Evolutionary conservation across 2,113 vertebrate genomes (phyloP).

Genomic region (Albula goreensis): DNA sequence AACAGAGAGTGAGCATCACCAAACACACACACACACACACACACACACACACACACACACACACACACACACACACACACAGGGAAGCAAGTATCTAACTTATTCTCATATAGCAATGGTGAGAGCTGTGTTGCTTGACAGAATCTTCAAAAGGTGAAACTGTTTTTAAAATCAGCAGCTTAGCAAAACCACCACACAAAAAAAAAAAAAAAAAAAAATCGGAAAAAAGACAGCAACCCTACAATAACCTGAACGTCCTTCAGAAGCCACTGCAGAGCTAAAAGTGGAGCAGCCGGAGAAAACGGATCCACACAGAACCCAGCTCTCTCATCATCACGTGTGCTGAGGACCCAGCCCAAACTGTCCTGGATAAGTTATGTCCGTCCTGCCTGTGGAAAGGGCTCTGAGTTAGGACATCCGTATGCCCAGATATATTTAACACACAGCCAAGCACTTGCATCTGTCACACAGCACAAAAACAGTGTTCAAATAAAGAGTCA

Average conservation of each 20-base stretch:
- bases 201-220: background rate
- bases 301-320: constrained; percentile 38
- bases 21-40: background rate
- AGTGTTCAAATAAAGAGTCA: background rate
- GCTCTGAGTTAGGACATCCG: too few relatives aligned
- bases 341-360: constrained; percentile 28
- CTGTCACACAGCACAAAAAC: background rate
- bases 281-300: constrained; percentile 31
- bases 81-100: background rate
- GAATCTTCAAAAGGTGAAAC: constrained; percentile 28
- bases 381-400: background rate
- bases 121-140: constrained; percentile 26
- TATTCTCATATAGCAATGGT: constrained; percentile 17
- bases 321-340: constrained; percentile 40
- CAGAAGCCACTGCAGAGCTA: constrained; percentile 17
- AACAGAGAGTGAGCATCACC: too few relatives aligned
- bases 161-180: constrained; percentile 21
- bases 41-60: background rate
- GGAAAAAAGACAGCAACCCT: background rate
- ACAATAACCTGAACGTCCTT: constrained; percentile 54
- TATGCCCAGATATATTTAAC: background rate
- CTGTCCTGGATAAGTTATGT: background rate
- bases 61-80: background rate
- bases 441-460: background rate
- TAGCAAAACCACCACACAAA: background rate